phyloP scores from a whole-genome alignment of 2,797 vertebrate genomes.

The Lithobates pipiens region DNA sequence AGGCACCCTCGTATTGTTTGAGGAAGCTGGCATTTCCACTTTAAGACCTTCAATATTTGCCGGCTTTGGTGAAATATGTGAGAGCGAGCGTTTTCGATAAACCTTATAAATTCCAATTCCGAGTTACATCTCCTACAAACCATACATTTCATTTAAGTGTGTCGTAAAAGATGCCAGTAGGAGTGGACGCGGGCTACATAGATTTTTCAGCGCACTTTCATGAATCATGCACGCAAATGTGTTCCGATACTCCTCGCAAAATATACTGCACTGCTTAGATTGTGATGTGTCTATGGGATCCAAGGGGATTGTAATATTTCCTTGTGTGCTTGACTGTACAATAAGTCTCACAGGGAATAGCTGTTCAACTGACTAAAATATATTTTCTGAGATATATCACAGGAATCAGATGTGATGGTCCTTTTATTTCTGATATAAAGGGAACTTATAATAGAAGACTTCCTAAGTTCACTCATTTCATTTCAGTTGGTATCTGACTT shows the following conservation, averaged over 20 bases:
- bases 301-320: neutral
- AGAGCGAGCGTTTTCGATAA: conserved; percentile 1
- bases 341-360: neutral
- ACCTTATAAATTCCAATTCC: conserved; percentile 4
- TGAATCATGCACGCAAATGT: neutral
- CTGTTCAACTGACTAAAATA: neutral
- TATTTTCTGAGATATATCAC: no score
- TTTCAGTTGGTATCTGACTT: no score
- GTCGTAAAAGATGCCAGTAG: conserved; percentile 4
- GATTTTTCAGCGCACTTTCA: neutral
- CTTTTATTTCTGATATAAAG: neutral
- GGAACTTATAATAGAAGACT: neutral
- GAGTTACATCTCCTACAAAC: conserved; percentile 19
- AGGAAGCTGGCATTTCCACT: neutral
- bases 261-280: neutral
- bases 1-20: no score
- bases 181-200: neutral
- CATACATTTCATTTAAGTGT: conserved; percentile 4
- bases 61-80: neutral
- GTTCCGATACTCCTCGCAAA: neutral
- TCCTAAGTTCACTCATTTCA: no score
- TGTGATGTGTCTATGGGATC: neutral
- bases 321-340: neutral
- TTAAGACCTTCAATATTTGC: neutral
- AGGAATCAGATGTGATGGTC: neutral